phyloP scores from a whole-genome alignment of 1,140 invertebrate species.

The Drosophila subpulchrella region DNA sequence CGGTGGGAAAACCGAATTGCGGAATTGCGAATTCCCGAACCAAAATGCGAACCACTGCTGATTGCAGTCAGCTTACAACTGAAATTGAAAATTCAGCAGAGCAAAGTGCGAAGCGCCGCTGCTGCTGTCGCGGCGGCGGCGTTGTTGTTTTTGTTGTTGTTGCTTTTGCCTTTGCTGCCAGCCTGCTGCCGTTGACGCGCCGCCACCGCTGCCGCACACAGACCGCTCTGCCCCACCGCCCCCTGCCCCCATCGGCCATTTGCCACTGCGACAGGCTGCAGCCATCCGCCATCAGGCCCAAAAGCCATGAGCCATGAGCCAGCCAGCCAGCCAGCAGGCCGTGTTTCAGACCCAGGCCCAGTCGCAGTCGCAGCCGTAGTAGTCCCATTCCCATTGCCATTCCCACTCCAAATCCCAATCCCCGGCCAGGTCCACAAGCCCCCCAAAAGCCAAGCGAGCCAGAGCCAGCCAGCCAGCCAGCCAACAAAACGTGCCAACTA shows the following conservation, averaged over 20 bases:
- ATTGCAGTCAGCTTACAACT: conserved; percentile 85
- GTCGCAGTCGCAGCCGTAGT: conserved; percentile 8
- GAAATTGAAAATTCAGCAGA: conserved; percentile 85
- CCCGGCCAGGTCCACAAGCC: conserved; percentile 49
- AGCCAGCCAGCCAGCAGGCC: conserved; percentile 32
- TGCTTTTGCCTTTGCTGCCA: conserved; percentile 11
- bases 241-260: conserved; percentile 2
- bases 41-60: conserved; percentile 80
- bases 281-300: conserved; percentile 64
- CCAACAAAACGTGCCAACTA: conserved; percentile 80
- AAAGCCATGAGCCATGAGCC: conserved; percentile 33
- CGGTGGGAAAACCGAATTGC: conserved; percentile 47
- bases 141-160: conserved; percentile 2
- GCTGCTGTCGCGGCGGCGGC: conserved; percentile 28
- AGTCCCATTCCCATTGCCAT: not conserved
- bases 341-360: conserved; percentile 43
- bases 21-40: conserved; percentile 54
- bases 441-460: conserved; percentile 66
- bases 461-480: conserved; percentile 54
- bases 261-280: conserved; percentile 67
- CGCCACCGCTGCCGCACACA: conserved; percentile 44
- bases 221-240: conserved; percentile 21
- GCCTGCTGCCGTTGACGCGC: conserved; percentile 42
- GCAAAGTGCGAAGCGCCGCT: conserved; percentile 82
- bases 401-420: conserved; percentile 1